A percentile compares a stretch with the other conserved stretches of the same genome.
phyloP scores from a whole-genome alignment of 2,888 invertebrate genomes.

The Parthenolecanium corni region DNA sequence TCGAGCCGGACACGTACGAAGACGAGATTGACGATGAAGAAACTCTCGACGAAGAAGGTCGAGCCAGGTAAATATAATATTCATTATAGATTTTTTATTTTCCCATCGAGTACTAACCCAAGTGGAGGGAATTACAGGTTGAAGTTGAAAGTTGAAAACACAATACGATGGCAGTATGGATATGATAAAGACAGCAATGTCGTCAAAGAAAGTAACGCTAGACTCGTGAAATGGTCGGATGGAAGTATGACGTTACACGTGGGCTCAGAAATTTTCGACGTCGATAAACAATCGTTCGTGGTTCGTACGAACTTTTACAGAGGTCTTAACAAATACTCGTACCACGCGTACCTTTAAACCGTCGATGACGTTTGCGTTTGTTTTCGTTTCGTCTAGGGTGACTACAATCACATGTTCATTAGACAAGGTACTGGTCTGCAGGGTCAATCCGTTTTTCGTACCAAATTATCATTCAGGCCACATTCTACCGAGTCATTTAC shows the following conservation, averaged over 20 bases:
- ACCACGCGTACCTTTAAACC: not conserved
- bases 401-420: conserved; percentile 95
- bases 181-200: conserved; percentile 72
- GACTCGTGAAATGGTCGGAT: conserved; percentile 95
- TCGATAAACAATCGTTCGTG: conserved; percentile 83
- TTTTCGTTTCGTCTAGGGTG: conserved; percentile 49
- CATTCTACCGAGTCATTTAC: conserved; percentile 98
- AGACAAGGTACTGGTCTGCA: conserved; percentile 96
- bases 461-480: conserved; percentile 92
- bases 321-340: not conserved
- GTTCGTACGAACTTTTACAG: conserved; percentile 39
- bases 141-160: conserved; percentile 92
- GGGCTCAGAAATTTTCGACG: conserved; percentile 95
- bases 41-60: conserved; percentile 92
- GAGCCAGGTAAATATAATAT: conserved; percentile 53
- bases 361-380: not conserved
- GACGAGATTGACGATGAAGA: conserved; percentile 99
- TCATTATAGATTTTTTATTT: not conserved
- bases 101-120: not conserved
- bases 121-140: conserved; percentile 46
- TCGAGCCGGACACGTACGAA: conserved; percentile 87
- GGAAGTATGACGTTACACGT: conserved; percentile 94
- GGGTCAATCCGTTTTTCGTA: conserved; percentile 93
- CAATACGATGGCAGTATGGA: conserved; percentile 82
- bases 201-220: conserved; percentile 82